These are phyloP conservation scores for Aldabrachelys gigantea DNA, from an alignment of 2,113 vertebrate species.

Conservation along the genomic window DNA sequence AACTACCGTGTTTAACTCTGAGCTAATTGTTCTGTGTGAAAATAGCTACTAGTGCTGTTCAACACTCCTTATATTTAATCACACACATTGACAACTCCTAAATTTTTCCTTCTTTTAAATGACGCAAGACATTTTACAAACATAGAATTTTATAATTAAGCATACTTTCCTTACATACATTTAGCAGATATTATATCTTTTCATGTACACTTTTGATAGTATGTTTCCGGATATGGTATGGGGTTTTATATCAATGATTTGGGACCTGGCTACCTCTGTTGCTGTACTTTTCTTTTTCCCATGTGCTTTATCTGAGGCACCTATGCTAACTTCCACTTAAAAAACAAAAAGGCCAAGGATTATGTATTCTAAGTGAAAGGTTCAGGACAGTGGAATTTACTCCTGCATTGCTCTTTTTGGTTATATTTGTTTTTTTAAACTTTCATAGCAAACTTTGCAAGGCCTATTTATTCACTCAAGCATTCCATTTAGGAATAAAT, in stretches of 20 bases:
- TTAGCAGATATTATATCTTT: not conserved
- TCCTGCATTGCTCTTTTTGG: not conserved
- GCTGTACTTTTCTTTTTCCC: not conserved
- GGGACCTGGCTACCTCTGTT: not conserved
- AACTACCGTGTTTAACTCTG: not conserved
- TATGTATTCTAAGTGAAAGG: not conserved
- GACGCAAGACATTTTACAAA: not conserved
- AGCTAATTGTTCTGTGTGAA: not conserved
- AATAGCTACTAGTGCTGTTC: not conserved
- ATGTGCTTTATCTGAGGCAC: not conserved
- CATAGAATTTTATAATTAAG: not conserved
- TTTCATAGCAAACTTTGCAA: not conserved
- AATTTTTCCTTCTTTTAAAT: not conserved
- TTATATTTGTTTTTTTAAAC: not conserved
- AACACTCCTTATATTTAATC: not conserved
- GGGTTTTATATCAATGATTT: not conserved
- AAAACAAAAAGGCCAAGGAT: not conserved
- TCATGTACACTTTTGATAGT: not conserved
- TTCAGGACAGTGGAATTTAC: not conserved
- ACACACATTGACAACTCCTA: not conserved
- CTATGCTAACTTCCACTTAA: not conserved
- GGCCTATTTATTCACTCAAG: accelerated
- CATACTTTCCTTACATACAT: not conserved
- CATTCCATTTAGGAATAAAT: not conserved
- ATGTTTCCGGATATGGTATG: not conserved